Base-by-base conservation (phyloP, 2,797 vertebrate genomes). In the Malacoraja senta region DNA sequence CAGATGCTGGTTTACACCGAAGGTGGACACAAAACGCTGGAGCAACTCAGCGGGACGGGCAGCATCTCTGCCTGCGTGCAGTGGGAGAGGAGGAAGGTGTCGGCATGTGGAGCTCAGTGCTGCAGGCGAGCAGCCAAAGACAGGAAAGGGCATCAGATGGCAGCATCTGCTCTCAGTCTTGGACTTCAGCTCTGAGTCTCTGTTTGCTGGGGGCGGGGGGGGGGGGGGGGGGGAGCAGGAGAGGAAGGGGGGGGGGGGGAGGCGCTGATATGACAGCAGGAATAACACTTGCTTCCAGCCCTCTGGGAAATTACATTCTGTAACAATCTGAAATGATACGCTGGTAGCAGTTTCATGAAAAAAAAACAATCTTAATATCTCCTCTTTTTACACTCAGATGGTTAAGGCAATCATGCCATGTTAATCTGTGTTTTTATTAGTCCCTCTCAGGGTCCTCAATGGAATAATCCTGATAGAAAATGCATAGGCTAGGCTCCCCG, bases 381-480 rank as follows among this genome's bases (percentile, higher is more conserved):
- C 68, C 71, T 53, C 68, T 26, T 44, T 92, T 58, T 53, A 71
- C 90, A 74, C 44, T 74, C 38, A 53, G 65, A 76, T 76, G 38
- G 90, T 76, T 92, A 76, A 92, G 72, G 90, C 90, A 74, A 76
- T 76, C 24, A 53, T 92, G 90, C 76, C 90, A 76, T 74, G 38
- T 92, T 92, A 74, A 92, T 72, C 71, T 76, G 38, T 92, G 38
- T 92, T 92, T 88, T 92, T 92, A 92, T 92, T 76, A 92, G 71
- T 53, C 71, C 38, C 90, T 92, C 53, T 76, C 90, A 74, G 26
- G 71, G 17, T 92, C 90, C 29, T 92, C 35, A 92, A 74, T 76
- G 58, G 68, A 92, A 74, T 92, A 92, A 76, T 92, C 38, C 71
- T 92, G 21, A 92, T 74, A 76, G 68, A 76, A 92, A 92, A 92